Conservation (phyloP, 2,113 vertebrate genomes). For the Cyanoramphus novaezelandiae region DNA sequence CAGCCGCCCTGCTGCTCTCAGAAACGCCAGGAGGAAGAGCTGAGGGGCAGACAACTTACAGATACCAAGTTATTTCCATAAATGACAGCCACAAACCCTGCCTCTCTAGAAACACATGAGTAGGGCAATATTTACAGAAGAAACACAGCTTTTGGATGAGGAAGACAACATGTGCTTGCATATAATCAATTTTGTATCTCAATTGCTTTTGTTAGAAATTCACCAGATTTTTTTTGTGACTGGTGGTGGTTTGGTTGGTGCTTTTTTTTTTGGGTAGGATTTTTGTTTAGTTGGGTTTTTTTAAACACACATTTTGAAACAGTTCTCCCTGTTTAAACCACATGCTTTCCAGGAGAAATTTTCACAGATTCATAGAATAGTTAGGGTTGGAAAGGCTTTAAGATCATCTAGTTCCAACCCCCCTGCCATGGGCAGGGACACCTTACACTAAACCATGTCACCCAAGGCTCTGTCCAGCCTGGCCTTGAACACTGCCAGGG, state of each 20-base stretch:
- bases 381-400: too few species aligned
- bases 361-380: neutral
- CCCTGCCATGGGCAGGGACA: too few species aligned
- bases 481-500: too few species aligned
- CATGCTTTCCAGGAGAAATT: neutral
- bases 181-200: neutral
- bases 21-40: neutral
- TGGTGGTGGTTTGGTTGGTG: neutral
- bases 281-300: neutral
- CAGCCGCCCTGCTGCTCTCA: neutral
- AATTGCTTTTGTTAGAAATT: neutral
- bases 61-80: neutral
- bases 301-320: neutral
- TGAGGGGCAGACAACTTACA: neutral
- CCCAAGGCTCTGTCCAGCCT: too few species aligned
- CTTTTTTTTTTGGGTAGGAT: neutral
- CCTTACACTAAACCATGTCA: too few species aligned
- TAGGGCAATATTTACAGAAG: neutral
- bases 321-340: neutral
- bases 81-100: neutral
- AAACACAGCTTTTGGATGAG: neutral
- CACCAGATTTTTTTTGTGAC: neutral
- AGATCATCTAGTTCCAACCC: too few species aligned
- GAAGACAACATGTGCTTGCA: rapidly evolving
- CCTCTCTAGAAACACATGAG: neutral